These are phyloP conservation scores for Dasyurus viverrinus DNA, from an alignment of 2,113 vertebrate genomes.

Conservation along the genomic window DNA sequence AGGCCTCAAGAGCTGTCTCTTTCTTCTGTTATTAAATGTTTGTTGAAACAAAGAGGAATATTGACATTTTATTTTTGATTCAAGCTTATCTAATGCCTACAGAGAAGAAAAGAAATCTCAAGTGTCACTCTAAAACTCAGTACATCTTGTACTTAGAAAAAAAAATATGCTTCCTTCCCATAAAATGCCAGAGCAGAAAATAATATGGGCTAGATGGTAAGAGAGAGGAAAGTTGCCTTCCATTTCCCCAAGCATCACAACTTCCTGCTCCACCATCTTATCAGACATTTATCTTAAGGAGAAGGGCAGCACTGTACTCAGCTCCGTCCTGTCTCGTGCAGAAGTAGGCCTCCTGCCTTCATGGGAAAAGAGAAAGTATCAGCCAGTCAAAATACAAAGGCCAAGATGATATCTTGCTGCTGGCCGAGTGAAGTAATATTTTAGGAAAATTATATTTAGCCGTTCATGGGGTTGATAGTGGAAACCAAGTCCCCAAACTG, in stretches of 20 bases:
- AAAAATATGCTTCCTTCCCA: slow-evolving; percentile 49
- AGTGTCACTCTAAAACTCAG: slow-evolving; percentile 63
- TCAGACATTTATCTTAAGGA: slow-evolving; percentile 82
- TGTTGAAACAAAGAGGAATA: slow-evolving; percentile 75
- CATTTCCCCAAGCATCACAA: slow-evolving; percentile 74
- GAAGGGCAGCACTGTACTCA: slow-evolving; percentile 57
- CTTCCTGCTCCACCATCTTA: slow-evolving; percentile 78
- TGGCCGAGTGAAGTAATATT: slow-evolving; percentile 80
- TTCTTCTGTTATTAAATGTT: slow-evolving; percentile 54
- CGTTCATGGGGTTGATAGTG: slow-evolving; percentile 70
- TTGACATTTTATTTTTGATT: slow-evolving; percentile 70
- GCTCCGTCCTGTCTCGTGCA: slow-evolving; percentile 74
- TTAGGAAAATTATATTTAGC: slow-evolving; percentile 82
- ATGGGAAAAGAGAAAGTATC: slow-evolving; percentile 85
- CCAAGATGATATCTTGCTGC: slow-evolving; percentile 84
- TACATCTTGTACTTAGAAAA: slow-evolving; percentile 55
- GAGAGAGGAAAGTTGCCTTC: slow-evolving; percentile 57
- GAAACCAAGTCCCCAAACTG: slow-evolving; percentile 75
- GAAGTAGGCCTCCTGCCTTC: slow-evolving; percentile 65
- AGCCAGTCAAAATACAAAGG: slow-evolving; percentile 84
- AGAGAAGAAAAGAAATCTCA: slow-evolving; percentile 54
- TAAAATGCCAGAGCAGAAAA: slow-evolving; percentile 35
- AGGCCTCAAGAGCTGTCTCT: slow-evolving; percentile 43
- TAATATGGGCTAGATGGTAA: background rate
- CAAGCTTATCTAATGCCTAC: slow-evolving; percentile 54